Evolutionary conservation across 2,888 invertebrate genomes (phyloP).

Genomic region (Napeogenes inachia): DNA sequence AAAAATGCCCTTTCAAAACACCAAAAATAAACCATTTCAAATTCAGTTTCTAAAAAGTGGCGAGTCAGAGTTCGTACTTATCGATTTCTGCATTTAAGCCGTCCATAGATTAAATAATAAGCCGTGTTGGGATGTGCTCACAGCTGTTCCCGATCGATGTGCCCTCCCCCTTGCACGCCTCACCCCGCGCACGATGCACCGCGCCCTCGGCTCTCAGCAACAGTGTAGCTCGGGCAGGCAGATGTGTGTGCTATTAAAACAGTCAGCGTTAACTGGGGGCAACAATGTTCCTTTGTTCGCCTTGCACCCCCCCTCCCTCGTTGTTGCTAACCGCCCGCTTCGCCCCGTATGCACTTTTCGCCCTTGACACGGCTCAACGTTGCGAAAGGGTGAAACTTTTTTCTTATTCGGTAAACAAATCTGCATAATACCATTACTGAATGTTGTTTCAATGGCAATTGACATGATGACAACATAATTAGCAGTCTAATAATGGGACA

Average conservation of each 20-base stretch:
- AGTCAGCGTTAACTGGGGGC: constrained; percentile 19
- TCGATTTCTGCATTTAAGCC: not conserved
- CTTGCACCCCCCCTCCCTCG: constrained; percentile 6
- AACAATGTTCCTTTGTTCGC: constrained; percentile 22
- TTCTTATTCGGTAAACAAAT: constrained; percentile 13
- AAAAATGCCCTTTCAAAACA: too few species aligned
- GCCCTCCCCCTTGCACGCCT: constrained; percentile 13
- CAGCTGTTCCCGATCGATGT: constrained; percentile 37
- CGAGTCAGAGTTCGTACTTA: not conserved
- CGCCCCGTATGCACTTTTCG: constrained; percentile 17
- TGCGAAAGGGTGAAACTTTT: constrained; percentile 19
- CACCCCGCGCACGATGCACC: constrained; percentile 9
- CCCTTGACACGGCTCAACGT: constrained; percentile 24
- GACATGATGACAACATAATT: constrained; percentile 2
- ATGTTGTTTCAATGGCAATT: not conserved
- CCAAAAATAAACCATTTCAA: too few species aligned
- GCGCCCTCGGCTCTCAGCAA: constrained; percentile 6
- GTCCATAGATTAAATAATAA: constrained; percentile 3
- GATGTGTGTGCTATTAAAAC: constrained; percentile 17
- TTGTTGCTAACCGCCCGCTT: constrained; percentile 18
- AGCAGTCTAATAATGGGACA: not conserved
- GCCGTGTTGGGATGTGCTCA: constrained; percentile 17
- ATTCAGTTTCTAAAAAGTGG: too few species aligned
- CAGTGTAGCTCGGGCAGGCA: constrained; percentile 7
- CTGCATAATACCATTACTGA: constrained; percentile 9